phyloP scores from a whole-genome alignment of 2,113 vertebrate genomes.

The Ctenomys sociabilis region DNA sequence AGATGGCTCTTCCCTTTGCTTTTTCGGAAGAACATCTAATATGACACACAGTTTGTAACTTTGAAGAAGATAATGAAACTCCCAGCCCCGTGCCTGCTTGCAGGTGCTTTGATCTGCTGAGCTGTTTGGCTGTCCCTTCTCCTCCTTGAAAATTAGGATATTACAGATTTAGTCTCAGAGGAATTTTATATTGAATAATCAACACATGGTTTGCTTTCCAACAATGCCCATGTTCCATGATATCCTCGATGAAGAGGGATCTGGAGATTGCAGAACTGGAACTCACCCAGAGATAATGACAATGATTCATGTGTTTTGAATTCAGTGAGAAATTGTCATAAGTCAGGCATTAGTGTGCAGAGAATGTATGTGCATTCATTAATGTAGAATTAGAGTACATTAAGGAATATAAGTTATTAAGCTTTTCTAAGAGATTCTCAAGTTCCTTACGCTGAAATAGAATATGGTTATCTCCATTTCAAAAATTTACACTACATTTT shows the following conservation, averaged over 20 bases:
- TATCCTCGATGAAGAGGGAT: not conserved
- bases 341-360: not conserved
- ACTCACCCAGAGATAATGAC: not conserved
- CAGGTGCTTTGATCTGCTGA: too few relatives aligned
- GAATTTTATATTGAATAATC: not conserved
- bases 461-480: not conserved
- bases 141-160: not conserved
- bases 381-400: not conserved
- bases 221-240: not conserved
- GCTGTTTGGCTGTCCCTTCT: not conserved
- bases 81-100: too few relatives aligned
- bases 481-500: constrained; percentile 27
- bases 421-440: constrained; percentile 12
- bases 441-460: not conserved
- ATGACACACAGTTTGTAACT: not conserved
- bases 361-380: not conserved
- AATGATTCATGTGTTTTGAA: constrained; percentile 3
- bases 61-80: not conserved
- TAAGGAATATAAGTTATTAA: constrained; percentile 30
- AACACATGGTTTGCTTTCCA: not conserved
- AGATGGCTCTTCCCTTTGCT: not conserved
- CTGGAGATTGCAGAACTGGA: not conserved
- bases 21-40: not conserved
- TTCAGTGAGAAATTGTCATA: constrained; percentile 12
- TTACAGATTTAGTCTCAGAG: not conserved